phyloP scores from a whole-genome alignment of 2,888 invertebrate genomes.

The Amblyjoppa proteus region DNA sequence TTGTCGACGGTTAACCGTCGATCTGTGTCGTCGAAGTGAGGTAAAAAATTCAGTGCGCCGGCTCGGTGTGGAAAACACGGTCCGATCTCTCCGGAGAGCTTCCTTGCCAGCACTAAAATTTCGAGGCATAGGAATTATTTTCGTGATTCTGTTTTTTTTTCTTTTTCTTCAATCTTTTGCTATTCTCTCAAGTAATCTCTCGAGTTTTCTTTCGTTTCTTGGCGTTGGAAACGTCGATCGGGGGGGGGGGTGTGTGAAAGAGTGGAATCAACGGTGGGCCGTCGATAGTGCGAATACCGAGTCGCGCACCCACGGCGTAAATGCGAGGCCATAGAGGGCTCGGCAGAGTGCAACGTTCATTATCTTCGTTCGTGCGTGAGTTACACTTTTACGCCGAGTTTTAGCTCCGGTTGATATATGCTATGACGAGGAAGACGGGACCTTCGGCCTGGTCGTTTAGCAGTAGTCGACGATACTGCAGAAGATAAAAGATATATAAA shows the following conservation, averaged over 20 bases:
- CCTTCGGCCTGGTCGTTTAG: conserved; percentile 34
- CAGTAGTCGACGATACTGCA: conserved; percentile 53
- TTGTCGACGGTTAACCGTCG: background rate
- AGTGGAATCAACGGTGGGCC: background rate
- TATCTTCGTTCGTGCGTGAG: conserved; percentile 16
- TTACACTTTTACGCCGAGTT: background rate
- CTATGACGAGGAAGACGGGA: conserved; percentile 62
- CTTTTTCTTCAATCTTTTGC: background rate
- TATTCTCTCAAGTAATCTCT: background rate
- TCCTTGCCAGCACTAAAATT: background rate
- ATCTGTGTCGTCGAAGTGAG: background rate
- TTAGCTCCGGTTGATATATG: conserved; percentile 18
- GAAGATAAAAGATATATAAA: conserved; percentile 35
- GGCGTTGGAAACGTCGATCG: background rate
- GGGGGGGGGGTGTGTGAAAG: background rate
- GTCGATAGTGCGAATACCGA: background rate
- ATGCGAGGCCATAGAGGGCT: background rate
- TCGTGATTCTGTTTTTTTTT: too few relatives aligned
- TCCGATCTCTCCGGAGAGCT: background rate
- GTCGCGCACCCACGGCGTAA: background rate
- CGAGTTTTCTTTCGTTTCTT: background rate
- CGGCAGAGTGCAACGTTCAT: background rate
- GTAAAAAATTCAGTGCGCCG: background rate
- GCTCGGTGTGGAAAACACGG: background rate
- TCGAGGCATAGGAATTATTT: background rate